Evolutionary conservation across 2,797 vertebrate species (phyloP).

Genomic region (Manis javanica): DNA sequence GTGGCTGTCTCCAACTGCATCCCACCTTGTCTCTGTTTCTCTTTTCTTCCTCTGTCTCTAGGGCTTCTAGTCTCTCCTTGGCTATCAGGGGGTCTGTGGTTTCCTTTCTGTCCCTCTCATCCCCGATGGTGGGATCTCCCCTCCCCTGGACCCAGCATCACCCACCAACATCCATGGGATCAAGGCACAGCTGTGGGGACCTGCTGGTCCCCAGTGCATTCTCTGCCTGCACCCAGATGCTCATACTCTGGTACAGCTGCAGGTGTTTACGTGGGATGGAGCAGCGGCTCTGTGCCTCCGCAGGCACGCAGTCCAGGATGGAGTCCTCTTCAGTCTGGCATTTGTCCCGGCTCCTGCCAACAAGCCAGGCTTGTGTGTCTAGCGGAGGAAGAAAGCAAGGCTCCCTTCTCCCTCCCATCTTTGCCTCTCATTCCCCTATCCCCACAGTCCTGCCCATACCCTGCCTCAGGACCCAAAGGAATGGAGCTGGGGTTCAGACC

Average conservation of each 20-base stretch:
- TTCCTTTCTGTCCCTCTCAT: background rate
- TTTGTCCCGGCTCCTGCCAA: conserved; percentile 77
- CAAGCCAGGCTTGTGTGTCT: conserved; percentile 25
- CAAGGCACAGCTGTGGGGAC: conserved; percentile 84
- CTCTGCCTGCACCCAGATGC: conserved; percentile 89
- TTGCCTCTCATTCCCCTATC: background rate
- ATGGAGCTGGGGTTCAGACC: background rate
- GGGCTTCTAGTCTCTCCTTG: background rate
- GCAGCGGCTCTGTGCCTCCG: conserved; percentile 73
- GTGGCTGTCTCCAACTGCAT: background rate
- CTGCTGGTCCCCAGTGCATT: conserved; percentile 89
- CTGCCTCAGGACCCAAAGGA: background rate
- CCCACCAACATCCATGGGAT: conserved; percentile 92
- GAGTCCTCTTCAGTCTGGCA: conserved; percentile 52
- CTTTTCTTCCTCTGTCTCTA: background rate
- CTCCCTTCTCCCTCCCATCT: background rate
- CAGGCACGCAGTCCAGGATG: conserved; percentile 71
- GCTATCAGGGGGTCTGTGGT: background rate
- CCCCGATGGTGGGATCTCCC: background rate
- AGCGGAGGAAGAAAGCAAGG: background rate
- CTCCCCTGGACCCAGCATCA: background rate
- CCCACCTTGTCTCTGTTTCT: background rate
- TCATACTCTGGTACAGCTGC: conserved; percentile 86
- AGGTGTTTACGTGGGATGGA: conserved; percentile 88
- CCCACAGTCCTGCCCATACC: background rate